Base-by-base conservation (phyloP, 2,888 invertebrate genomes). In the Capitulum mitella region DNA sequence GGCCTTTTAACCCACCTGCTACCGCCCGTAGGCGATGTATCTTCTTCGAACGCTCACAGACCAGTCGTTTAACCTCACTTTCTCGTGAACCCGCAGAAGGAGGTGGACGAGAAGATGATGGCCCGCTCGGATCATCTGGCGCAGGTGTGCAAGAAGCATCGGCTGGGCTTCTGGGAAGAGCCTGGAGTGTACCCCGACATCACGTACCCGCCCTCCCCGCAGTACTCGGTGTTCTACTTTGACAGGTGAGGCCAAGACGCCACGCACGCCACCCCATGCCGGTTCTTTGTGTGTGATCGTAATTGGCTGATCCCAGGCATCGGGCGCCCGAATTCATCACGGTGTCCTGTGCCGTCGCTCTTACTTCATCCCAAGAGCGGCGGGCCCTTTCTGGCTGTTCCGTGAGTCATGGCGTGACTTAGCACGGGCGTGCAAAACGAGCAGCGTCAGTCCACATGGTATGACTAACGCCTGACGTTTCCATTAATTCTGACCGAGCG, bases 151-250 rank as follows among this genome's bases (percentile, higher is more conserved):
- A 81, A 82, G 78, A 84, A 84, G 51, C 86, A 87, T 82, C 85
- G 86, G 80, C 82, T 87, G 61, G 87, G 87, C 14, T 82, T 83
- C 54, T 86, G 86, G 40, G 79, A 78, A 14, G 26, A 48, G 12
- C 77, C 48, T 3, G 82, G 82, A 1, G 79, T 79, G 32, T 78
- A 82, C 61, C 80, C 83, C 0, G 61, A 79, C 6, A 83, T 86
- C 79, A 86, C 86, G 81, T 86, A 87, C 79, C 87, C 87, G 1
- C 87, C 87, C 2, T 85, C 87, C 0, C 87, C 87, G 0, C 86
- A 87, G 78, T 88, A 87, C 80, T 83, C 84, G 12, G 86, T 87
- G 37, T 87, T 87, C 81, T 88, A 87, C 80, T 85, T 87, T 80
- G 85, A 86, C 82, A 84, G 83, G 87, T 87, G 82, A 76, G 78